Evolutionary conservation across 2,113 vertebrate genomes (phyloP).

Genomic region (Pelusios castaneus): DNA sequence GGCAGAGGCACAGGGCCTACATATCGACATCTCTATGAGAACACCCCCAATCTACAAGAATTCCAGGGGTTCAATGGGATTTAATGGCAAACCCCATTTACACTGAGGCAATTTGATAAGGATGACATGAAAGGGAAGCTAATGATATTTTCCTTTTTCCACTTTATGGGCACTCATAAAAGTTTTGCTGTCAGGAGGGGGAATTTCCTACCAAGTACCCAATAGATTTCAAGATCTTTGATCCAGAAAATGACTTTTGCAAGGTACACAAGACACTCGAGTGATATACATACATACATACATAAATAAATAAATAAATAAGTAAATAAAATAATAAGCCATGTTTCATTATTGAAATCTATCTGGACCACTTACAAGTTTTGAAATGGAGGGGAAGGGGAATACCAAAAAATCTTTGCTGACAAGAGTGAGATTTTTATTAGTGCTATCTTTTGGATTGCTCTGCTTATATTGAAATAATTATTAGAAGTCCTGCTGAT

Average conservation of each 20-base stretch:
- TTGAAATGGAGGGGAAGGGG: neutral
- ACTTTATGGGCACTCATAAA: constrained; percentile 13
- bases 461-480: neutral
- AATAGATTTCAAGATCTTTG: neutral
- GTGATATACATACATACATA: no score
- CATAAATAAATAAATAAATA: no score
- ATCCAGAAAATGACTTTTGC: neutral
- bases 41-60: neutral
- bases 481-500: neutral
- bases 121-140: constrained; percentile 50
- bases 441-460: neutral
- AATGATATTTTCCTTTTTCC: constrained; percentile 45
- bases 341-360: neutral
- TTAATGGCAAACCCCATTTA: constrained; percentile 33
- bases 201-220: constrained; percentile 2
- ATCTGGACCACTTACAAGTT: no score
- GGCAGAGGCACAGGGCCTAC: neutral
- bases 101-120: constrained; percentile 55
- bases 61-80: neutral
- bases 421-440: no score
- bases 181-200: constrained; percentile 20
- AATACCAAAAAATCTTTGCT: neutral
- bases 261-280: neutral
- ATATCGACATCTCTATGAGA: neutral
- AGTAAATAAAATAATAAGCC: constrained; percentile 24